phyloP scores from a whole-genome alignment of 2,888 invertebrate species.

The Ceraclea dissimilis region DNA sequence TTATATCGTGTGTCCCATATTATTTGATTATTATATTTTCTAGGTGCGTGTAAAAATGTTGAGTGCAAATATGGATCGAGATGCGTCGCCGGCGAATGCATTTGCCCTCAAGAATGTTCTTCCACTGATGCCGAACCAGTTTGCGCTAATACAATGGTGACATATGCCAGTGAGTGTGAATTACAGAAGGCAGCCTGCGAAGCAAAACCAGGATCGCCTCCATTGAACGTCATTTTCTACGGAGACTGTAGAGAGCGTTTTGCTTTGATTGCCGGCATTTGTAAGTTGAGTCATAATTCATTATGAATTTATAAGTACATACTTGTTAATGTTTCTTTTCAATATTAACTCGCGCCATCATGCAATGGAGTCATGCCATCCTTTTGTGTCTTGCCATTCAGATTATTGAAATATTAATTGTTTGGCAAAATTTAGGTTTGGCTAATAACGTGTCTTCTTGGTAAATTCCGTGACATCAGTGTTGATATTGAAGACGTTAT shows the following conservation, averaged over 20 bases:
- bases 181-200: slow-evolving; percentile 68
- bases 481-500: too few species aligned
- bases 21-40: too few species aligned
- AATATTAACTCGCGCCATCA: too few species aligned
- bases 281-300: slow-evolving; percentile 38
- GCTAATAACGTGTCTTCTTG: too few species aligned
- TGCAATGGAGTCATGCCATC: too few species aligned
- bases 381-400: too few species aligned
- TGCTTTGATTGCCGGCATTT: slow-evolving; percentile 55
- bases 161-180: slow-evolving; percentile 77
- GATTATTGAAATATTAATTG: too few species aligned
- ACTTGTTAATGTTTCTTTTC: too few species aligned
- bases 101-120: slow-evolving; percentile 71
- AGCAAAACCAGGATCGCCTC: slow-evolving; percentile 31
- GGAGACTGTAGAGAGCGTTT: slow-evolving; percentile 73
- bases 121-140: slow-evolving; percentile 61
- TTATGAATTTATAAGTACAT: background rate
- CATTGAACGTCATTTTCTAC: slow-evolving; percentile 64
- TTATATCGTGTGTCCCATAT: too few species aligned
- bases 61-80: slow-evolving; percentile 73
- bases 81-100: slow-evolving; percentile 77
- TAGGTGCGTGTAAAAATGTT: slow-evolving; percentile 71
- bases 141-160: slow-evolving; percentile 68
- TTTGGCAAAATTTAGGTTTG: too few species aligned
- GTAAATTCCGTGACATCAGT: too few species aligned